Percentiles rank a stretch among this genome's conserved stretches.
Conservation (phyloP, 2,797 vertebrate species). For the Schizopygopsis pylzovi region DNA sequence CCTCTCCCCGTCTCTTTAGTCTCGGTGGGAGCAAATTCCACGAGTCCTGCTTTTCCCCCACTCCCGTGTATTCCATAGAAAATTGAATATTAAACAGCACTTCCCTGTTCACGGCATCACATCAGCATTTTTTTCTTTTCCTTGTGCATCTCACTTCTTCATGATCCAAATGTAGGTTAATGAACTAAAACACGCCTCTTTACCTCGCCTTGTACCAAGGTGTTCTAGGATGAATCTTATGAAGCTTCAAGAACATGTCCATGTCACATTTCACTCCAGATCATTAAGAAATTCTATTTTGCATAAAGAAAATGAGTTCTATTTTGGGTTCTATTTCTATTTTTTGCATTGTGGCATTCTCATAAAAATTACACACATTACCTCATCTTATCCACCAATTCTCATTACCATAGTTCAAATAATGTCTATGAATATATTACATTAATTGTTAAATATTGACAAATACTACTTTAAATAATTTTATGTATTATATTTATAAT, state of each 20-base stretch:
- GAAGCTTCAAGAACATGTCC: not conserved
- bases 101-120: not conserved
- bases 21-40: constrained; percentile 25
- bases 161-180: constrained; percentile 7
- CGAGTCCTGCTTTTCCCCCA: not conserved
- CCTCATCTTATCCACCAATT: not conserved
- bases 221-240: not conserved
- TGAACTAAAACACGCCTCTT: not conserved
- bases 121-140: not conserved
- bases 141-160: not conserved
- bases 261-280: not conserved
- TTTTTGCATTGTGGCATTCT: not conserved
- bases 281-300: not conserved
- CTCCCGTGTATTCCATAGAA: constrained; percentile 5
- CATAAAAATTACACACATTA: not conserved
- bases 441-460: too few relatives aligned
- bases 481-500: too few relatives aligned
- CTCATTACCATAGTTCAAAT: not conserved
- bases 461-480: too few relatives aligned
- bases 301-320: not conserved
- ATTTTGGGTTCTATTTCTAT: too few relatives aligned
- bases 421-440: not conserved
- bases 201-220: not conserved
- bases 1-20: constrained; percentile 22
- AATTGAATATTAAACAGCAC: not conserved